A percentile compares a stretch with the other conserved stretches of the same genome.
Conservation (phyloP, 1,140 invertebrate species). For the Chrysomallon squamiferum region DNA sequence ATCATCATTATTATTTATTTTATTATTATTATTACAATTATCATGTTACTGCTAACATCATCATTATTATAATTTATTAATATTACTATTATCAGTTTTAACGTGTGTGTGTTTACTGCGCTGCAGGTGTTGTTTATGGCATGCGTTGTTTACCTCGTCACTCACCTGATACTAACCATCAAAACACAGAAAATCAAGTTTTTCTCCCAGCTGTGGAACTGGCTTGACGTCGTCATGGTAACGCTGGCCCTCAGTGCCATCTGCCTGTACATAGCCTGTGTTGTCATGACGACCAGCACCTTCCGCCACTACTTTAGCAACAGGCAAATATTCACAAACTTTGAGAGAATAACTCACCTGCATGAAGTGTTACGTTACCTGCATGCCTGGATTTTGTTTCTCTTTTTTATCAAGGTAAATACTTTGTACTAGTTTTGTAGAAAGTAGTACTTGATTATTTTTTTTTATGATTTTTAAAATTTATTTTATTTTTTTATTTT, state of each 20-base stretch:
- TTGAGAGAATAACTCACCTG: constrained; percentile 35
- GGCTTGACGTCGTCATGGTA: constrained; percentile 40
- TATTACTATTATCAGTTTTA: no score
- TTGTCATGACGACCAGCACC: constrained; percentile 38
- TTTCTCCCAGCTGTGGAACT: constrained; percentile 43
- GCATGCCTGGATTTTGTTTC: constrained; percentile 49
- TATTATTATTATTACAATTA: no score
- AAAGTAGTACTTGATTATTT: no score
- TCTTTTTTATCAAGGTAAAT: constrained; percentile 50
- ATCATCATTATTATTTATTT: no score
- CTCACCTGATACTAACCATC: constrained; percentile 31
- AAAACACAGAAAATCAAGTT: constrained; percentile 23
- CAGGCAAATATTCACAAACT: constrained; percentile 37
- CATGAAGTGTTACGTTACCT: constrained; percentile 41
- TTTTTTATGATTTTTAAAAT: no score
- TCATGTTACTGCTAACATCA: no score
- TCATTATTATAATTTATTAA: no score
- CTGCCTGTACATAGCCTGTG: constrained; percentile 50
- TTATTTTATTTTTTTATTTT: no score
- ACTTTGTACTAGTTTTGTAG: no score
- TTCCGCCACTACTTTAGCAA: constrained; percentile 32
- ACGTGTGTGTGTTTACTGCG: no score
- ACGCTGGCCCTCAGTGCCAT: constrained; percentile 29
- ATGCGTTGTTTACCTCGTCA: constrained; percentile 40
- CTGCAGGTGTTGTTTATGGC: constrained; percentile 38